Evolutionary conservation across 2,888 invertebrate species (phyloP), one percentile per base, ranked within the genome.

Genomic region (Dolichomitus sp.): DNA sequence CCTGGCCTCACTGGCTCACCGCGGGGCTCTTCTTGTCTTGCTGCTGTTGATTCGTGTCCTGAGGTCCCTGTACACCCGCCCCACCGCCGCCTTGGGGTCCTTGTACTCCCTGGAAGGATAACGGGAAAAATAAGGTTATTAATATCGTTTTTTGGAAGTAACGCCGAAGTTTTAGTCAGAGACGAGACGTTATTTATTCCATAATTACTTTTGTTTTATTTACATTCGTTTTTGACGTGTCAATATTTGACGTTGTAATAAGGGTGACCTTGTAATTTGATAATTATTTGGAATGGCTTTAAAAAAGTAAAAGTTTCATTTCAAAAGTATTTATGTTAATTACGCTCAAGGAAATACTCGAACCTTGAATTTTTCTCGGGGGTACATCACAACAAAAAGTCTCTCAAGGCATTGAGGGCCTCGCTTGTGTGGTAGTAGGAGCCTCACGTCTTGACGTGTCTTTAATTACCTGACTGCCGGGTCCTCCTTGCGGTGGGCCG

Each of bases 1-100:
- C 93, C 93, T 93, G 93, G 93, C 95, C 95, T 96, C 96, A 97
- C 96, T 97, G 96, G 95, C 96, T 96, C 94, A 97, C 96, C 90
- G 97, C 97, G 91, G 97, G 97, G 94, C 97, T 97, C 95, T 97
- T 97, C 94, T 97, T 97, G 94, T 97, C 97, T 92, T 96, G 96
- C 95, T 97, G 97, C 94, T 96, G 97, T 95, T 96, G 92, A 95
- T 95, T 93, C 95, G 95, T 88, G 94, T 95, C 93, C 92, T 95
- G 92, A 78, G 92, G 87, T 86, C 95, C 95, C 89, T 94, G 94
- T 84, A 94, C 94, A 84, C 93, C 91, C 86, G 92, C 88, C 30
- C 91, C 90, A 33, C 90, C 91, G 27, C 94, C 93, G 30, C 93
- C 93, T 82, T 92, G 93, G 90, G 94, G 94, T 84, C 94, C 94